Conservation (phyloP, 2,797 vertebrate genomes). For the Scomberomorus guttatus region DNA sequence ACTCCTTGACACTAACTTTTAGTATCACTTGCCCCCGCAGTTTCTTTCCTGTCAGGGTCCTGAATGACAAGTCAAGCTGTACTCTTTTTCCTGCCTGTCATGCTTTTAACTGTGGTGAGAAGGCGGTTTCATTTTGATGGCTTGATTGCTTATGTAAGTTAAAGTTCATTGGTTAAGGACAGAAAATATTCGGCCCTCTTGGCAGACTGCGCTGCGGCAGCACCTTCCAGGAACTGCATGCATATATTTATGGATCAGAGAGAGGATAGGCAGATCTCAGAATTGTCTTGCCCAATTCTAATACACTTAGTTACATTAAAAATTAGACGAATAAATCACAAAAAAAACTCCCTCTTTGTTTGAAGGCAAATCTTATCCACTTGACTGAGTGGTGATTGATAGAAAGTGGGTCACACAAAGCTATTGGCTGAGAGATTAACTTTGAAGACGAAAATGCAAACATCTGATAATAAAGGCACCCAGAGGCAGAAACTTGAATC, state of each 20-base stretch:
- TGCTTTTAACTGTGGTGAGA: constrained; percentile 25
- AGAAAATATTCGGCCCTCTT: neutral
- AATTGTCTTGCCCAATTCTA: neutral
- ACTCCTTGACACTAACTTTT: constrained; percentile 44
- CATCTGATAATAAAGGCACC: constrained; percentile 14
- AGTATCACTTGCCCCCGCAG: constrained; percentile 31
- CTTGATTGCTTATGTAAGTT: constrained; percentile 36
- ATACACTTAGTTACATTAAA: no score
- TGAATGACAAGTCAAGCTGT: constrained; percentile 27
- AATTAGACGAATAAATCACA: neutral
- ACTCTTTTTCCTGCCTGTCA: constrained; percentile 38
- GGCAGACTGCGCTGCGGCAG: constrained; percentile 3
- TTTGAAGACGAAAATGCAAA: constrained; percentile 30
- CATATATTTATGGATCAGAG: constrained; percentile 13
- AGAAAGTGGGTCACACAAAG: constrained; percentile 36
- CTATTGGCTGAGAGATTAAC: constrained; percentile 14
- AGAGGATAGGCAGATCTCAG: neutral
- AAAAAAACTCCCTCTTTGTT: neutral
- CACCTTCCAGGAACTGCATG: neutral
- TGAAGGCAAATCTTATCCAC: neutral
- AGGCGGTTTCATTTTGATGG: constrained; percentile 19
- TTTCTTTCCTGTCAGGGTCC: constrained; percentile 29
- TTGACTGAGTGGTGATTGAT: constrained; percentile 6
- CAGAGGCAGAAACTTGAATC: neutral
- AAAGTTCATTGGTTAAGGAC: constrained; percentile 12